Conservation (phyloP, 2,888 invertebrate genomes). For the Diloba caeruleocephala region DNA sequence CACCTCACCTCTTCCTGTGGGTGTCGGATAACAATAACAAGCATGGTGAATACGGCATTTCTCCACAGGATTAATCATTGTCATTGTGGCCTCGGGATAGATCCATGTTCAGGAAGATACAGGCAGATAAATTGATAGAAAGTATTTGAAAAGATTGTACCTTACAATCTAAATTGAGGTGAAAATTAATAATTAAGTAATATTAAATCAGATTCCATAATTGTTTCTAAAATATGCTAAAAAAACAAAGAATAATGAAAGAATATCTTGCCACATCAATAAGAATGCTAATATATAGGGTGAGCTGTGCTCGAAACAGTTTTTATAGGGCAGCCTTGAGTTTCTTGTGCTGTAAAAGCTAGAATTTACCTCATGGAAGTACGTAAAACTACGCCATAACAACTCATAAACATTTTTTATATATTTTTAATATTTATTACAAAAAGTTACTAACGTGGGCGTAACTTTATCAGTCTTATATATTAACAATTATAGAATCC, state of each 20-base stretch:
- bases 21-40: not conserved
- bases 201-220: slow-evolving; percentile 48
- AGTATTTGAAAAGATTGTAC: slow-evolving; percentile 18
- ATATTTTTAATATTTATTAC: not conserved
- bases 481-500: slow-evolving; percentile 54
- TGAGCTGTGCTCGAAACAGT: not conserved
- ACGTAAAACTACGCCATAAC: too few species aligned
- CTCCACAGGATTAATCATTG: not conserved
- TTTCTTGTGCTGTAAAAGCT: not conserved
- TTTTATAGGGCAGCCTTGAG: too few species aligned
- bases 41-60: not conserved
- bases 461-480: slow-evolving; percentile 47
- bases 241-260: slow-evolving; percentile 1
- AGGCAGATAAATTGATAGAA: not conserved
- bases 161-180: slow-evolving; percentile 37
- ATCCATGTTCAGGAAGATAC: not conserved
- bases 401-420: not conserved
- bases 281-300: not conserved
- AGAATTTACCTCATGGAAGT: too few species aligned
- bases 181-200: slow-evolving; percentile 27
- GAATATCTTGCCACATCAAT: not conserved
- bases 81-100: not conserved
- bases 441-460: slow-evolving; percentile 12
- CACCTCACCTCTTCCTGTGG: not conserved
- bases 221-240: slow-evolving; percentile 13